phyloP scores from a whole-genome alignment of 1,140 invertebrate genomes.

The Drosophila ficusphila region DNA sequence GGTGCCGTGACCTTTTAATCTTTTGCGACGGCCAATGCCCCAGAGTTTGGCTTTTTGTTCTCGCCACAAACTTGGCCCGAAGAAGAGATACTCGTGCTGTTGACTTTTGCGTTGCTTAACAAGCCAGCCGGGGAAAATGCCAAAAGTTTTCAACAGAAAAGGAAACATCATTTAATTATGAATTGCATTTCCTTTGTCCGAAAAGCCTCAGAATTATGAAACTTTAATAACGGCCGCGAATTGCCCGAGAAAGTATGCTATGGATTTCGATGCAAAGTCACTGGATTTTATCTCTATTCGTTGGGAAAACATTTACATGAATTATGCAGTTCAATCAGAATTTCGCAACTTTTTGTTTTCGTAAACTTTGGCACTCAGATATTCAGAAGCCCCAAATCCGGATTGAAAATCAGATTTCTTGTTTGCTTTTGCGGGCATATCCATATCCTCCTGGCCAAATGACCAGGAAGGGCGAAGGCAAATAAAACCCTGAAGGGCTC shows the following conservation, averaged over 20 bases:
- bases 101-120: slow-evolving; percentile 42
- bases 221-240: slow-evolving; percentile 20
- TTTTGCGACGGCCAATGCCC: slow-evolving; percentile 40
- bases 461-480: slow-evolving; percentile 22
- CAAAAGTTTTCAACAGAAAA: slow-evolving; percentile 18
- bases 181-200: slow-evolving; percentile 23
- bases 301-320: slow-evolving; percentile 27
- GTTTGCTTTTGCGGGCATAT: slow-evolving; percentile 23
- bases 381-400: slow-evolving; percentile 20
- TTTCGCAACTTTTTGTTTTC: slow-evolving; percentile 10
- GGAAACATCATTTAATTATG: slow-evolving; percentile 61
- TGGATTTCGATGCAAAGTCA: slow-evolving; percentile 15
- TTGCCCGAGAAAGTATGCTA: slow-evolving; percentile 59
- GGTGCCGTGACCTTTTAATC: slow-evolving; percentile 66
- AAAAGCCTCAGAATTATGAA: slow-evolving; percentile 8
- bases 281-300: slow-evolving; percentile 10
- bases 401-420: slow-evolving; percentile 26
- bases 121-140: slow-evolving; percentile 44
- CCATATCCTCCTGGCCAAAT: slow-evolving; percentile 15
- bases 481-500: slow-evolving; percentile 47
- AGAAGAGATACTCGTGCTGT: slow-evolving; percentile 23
- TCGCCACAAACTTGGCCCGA: slow-evolving; percentile 18
- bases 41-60: slow-evolving; percentile 46
- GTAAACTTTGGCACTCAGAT: slow-evolving; percentile 33
- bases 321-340: slow-evolving; percentile 47